Base-by-base conservation (phyloP, 2,888 invertebrate genomes). In the Taenaris catops region DNA sequence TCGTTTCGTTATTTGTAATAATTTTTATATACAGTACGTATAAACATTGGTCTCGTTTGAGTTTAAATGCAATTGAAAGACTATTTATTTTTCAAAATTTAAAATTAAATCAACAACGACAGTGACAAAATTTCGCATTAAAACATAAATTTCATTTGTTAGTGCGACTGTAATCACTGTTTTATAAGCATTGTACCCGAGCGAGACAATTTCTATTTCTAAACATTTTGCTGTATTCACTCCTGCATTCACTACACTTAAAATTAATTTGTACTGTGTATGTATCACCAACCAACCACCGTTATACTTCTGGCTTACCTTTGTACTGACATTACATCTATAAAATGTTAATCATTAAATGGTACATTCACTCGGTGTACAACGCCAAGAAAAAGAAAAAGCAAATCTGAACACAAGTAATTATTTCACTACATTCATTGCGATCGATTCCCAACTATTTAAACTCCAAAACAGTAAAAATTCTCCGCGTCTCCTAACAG, bases 191-290 rank as follows among this genome's bases (percentile, higher is more conserved):
- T 68, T 72, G 83, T 73, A 74, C 80, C 73, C 64, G 70, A 80
- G 75, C 73, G 76, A 64, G 7, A 1, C n/a, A 12, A 8, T 65
- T 29, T 41, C 48, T 50, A 55, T 50, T 35, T 45, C 57, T 63
- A 62, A 60, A 58, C 23, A 51, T 58, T n/a, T 56, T 50, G 55
- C 47, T 58, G 65, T 62, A 56, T 49, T 57, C 57, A 55, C 63
- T 52, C 59, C 62, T 59, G 62, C 60, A 53, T 51, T 59, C 55
- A 59, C 67, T 73, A 75, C 51, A 53, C 78, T 83, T 81, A 84
- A 68, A 56, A 75, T 67, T 83, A 84, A 80, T 84, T 84, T 84
- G 83, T 84, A 84, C 83, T 84, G 78, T 63, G 52, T 46, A 63
- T 67, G 63, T 71, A 63, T 60, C 64, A 74, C 76, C 79, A 69